These are phyloP conservation scores for Hyla sarda DNA, from an alignment of 2,113 vertebrate genomes.

Conservation along the genomic window DNA sequence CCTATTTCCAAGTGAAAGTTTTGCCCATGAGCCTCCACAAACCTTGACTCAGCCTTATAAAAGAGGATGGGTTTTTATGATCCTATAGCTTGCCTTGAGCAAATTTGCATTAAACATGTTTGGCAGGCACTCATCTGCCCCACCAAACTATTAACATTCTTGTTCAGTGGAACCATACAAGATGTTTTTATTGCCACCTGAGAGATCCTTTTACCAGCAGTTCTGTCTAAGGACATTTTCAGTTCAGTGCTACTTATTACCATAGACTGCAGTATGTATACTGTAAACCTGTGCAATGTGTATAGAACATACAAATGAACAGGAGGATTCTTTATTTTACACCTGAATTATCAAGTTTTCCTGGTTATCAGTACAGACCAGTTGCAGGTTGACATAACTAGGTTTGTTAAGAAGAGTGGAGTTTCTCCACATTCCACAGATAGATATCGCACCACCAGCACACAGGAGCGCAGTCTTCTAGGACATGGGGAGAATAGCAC, in stretches of 20 bases:
- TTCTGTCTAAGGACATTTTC: background rate
- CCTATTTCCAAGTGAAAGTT: no score
- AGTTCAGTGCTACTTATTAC: background rate
- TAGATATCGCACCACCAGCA: background rate
- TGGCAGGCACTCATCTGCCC: no score
- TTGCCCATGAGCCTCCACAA: no score
- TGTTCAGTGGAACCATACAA: no score
- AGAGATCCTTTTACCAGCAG: no score
- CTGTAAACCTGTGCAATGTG: background rate
- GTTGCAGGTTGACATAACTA: slow-evolving; percentile 30
- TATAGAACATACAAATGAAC: background rate
- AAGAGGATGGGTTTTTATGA: no score
- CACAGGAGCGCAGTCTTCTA: background rate
- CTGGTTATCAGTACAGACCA: slow-evolving; percentile 12
- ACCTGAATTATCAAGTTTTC: background rate
- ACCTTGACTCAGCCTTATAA: no score
- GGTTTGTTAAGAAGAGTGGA: background rate
- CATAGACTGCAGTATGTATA: background rate
- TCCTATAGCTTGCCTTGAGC: no score
- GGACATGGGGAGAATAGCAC: background rate
- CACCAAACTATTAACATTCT: no score
- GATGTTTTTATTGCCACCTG: no score
- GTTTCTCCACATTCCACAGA: slow-evolving; percentile 15
- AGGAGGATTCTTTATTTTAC: background rate
- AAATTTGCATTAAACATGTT: no score